phyloP scores from a whole-genome alignment of 2,797 vertebrate species.

The Malacoctenus gilli region DNA sequence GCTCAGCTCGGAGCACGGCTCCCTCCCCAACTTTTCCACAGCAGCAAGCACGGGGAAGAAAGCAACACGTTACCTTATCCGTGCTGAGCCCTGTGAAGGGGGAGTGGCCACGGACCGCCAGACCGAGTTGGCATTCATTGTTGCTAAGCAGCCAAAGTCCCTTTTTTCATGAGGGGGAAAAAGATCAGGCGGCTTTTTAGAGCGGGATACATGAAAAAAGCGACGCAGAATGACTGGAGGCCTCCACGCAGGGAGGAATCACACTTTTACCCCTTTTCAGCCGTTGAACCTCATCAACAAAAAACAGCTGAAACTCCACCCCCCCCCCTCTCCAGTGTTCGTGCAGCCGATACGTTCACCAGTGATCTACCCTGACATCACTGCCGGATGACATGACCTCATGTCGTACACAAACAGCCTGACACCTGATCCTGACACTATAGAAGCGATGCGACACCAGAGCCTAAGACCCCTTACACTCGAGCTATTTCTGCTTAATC shows the following conservation, averaged over 20 bases:
- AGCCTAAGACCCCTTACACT: conserved; percentile 60
- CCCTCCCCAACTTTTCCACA: conserved; percentile 66
- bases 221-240: conserved; percentile 23
- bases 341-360: background rate
- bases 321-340: background rate
- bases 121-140: conserved; percentile 73
- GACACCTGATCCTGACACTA: conserved; percentile 56
- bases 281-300: background rate
- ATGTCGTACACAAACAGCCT: conserved; percentile 40
- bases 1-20: conserved; percentile 32
- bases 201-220: conserved; percentile 39
- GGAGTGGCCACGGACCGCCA: conserved; percentile 63
- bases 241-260: conserved; percentile 12
- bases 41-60: conserved; percentile 48
- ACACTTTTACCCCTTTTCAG: background rate
- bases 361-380: conserved; percentile 2
- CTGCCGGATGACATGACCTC: conserved; percentile 24
- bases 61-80: conserved; percentile 72
- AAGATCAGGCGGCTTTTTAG: conserved; percentile 62
- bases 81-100: conserved; percentile 45
- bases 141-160: conserved; percentile 79
- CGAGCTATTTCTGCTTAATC: conserved; percentile 78
- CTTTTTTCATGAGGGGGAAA: conserved; percentile 70
- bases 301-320: background rate
- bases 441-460: conserved; percentile 47